Base-by-base conservation (phyloP, 2,888 invertebrate species). In the Cylindroiulus punctatus region DNA sequence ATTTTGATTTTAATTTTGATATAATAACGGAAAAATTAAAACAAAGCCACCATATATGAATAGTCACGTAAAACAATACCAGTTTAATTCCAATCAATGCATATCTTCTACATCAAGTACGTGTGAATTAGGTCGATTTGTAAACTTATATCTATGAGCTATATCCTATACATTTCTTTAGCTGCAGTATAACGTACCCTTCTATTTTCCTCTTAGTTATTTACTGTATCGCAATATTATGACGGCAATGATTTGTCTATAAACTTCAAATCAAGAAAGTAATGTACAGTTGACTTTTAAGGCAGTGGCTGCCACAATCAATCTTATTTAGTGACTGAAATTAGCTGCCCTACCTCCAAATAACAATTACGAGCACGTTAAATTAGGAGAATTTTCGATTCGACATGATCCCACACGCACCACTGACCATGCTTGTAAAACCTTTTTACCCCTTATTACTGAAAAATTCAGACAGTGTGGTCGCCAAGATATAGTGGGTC, bases 391-490 rank as follows among this genome's bases (percentile, higher is more conserved):
- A n/a, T 52, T 19, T 52, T 8, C n/a, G 3, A 52, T 52, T 52
- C 5, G 10, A 52, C n/a, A n/a, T 76, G 76, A 76, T 30, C 76
- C 52, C 14, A 76, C 76, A 30, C 22, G 26, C 30, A 32, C 76
- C 76, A 76, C 26, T 76, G 30, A 30, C 30, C 17, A 26, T 30
- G 26, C 14, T 30, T 76, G 65, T 65, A 65, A 30, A 52, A 5
- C 19, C 52, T n/a, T n/a, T 52, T n/a, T 52, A 76, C 76, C 76
- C 76, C 76, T 76, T 76, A 17, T 30, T 30, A 76, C 30, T 76
- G 30, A 76, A 76, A 76, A 76, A 76, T 76, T 3, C 76, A 76
- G 76, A 76, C 76, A 76, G 17, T 30, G 30, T 30, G 76, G 76
- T 30, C 17, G 30, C 76, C 14, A 76, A 30, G 10, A 30, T 76